Base-by-base conservation (phyloP, 2,888 invertebrate genomes). In the Drosophila anceps region DNA sequence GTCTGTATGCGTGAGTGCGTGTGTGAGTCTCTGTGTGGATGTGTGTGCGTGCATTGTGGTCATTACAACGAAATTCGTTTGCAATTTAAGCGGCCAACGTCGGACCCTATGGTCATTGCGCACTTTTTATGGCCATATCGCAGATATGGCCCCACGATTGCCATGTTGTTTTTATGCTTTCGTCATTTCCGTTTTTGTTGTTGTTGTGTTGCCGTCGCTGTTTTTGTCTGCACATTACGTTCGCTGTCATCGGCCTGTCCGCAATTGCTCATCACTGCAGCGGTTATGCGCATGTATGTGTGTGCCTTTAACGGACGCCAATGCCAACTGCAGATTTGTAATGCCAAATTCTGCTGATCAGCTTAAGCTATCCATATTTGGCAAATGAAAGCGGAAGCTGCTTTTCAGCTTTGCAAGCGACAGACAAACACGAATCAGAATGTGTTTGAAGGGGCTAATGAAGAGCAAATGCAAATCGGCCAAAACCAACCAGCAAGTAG, bases 21-120 rank as follows among this genome's bases (percentile, higher is more conserved):
- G 35, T 53, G 13, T 33, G 7, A 44, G 33, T 33, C 18, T 53
- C 69, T 63, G 57, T 62, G 54, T 44, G 4, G 10, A 10, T 43
- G 2, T 43, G 6, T 39, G 20, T 57, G 76, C 65, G 62, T 69
- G 69, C 67, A 69, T 70, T 85, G 87, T 63, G 86, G 86, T 86
- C 90, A 90, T 86, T 90, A 84, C 84, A 88, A 62, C 79, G 88
- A 90, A 85, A 83, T 88, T 88, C 84, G 79, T 83, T 79, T 81
- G 73, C 79, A 86, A 86, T 83, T 85, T 79, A 71, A 70, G 79
- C 60, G 72, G 67, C 48, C 74, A 51, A 59, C 43, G 59, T 27
- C 27, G 29, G 37, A 24, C 12, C 46, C 39, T 29, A 27, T 27
- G 67, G 68, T 44, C 63, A 63, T 72, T 59, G 33, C 54, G 65